A percentile compares a stretch with the other conserved stretches of the same genome.
Evolutionary conservation across 2,113 vertebrate species (phyloP).

Genomic region (Pomatorhinus ruficollis): DNA sequence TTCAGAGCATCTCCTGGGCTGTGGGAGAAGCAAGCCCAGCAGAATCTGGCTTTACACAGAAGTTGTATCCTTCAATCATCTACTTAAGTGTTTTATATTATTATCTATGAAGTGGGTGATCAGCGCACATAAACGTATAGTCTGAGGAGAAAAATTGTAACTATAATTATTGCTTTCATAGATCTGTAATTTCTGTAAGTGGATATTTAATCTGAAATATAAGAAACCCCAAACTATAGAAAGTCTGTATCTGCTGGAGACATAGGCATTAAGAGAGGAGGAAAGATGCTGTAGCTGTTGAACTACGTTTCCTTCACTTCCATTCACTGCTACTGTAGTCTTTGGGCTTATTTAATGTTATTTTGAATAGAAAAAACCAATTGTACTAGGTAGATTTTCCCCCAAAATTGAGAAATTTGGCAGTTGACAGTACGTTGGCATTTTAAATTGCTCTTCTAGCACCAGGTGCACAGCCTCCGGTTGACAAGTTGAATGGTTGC

Average conservation of each 20-base stretch:
- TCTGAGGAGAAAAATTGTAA: neutral
- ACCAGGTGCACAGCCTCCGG: neutral
- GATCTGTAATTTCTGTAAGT: neutral
- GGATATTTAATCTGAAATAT: neutral
- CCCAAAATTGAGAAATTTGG: neutral
- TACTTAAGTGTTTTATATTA: neutral
- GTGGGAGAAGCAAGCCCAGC: neutral
- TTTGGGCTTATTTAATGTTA: neutral
- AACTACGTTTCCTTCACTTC: neutral
- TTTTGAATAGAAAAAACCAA: neutral
- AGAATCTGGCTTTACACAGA: neutral
- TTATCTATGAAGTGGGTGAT: constrained; percentile 8
- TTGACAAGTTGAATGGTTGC: neutral
- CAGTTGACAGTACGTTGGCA: neutral
- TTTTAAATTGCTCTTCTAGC: neutral
- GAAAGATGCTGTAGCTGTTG: neutral
- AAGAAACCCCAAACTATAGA: neutral
- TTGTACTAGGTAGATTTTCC: neutral
- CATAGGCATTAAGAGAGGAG: neutral
- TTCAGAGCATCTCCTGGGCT: neutral
- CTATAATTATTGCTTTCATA: constrained; percentile 8
- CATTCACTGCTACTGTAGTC: neutral
- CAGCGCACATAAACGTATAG: neutral
- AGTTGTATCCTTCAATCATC: constrained; percentile 1
- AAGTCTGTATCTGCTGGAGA: neutral